Evolutionary conservation across 2,888 invertebrate species (phyloP), one percentile per base, ranked within the genome.

Genomic region (Baccha elongata): DNA sequence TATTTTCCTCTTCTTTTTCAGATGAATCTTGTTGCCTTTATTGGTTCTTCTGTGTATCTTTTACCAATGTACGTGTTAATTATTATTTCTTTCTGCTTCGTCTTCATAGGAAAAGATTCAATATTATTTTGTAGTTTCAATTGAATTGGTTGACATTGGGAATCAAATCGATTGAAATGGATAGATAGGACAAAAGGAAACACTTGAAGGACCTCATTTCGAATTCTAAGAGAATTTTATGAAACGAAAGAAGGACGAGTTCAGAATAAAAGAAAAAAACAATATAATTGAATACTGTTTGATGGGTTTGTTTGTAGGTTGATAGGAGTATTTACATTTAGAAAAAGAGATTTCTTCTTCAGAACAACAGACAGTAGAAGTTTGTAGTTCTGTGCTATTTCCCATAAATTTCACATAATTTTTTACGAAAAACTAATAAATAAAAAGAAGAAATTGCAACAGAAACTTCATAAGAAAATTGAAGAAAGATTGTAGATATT

Each of bases 71-170:
- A 29, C 10, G 23, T 68, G 52, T 42, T 44, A 53, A 53, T 44
- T 37, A 37, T 13, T n/a, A n/a, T n/a, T n/a, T 13, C 37, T n/a
- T 3, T 52, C 11, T 11, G 23, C 7, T 21, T 13, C 10, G 10
- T 64, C 29, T 7, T 48, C 23, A 23, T 13, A 11, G n/a, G 26
- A 26, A 10, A 35, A 53, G 21, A 67, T 67, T 62, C 42, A 71
- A 71, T 71, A 60, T 71, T 60, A 52, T 69, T 71, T 60, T 50
- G 29, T 42, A 62, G 40, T 71, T 71, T 60, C 21, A 42, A 42
- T 62, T 23, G 50, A 52, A 52, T 21, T 60, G 46, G 37, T 58
- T 15, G 50, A 10, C 29, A 17, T 15, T 26, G 29, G 21, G 15
- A 35, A 55, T 11, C 15, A 37, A 1, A 10, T 6, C 15, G 17